Base-by-base conservation (phyloP, 2,113 vertebrate species). In the Anguilla rostrata region DNA sequence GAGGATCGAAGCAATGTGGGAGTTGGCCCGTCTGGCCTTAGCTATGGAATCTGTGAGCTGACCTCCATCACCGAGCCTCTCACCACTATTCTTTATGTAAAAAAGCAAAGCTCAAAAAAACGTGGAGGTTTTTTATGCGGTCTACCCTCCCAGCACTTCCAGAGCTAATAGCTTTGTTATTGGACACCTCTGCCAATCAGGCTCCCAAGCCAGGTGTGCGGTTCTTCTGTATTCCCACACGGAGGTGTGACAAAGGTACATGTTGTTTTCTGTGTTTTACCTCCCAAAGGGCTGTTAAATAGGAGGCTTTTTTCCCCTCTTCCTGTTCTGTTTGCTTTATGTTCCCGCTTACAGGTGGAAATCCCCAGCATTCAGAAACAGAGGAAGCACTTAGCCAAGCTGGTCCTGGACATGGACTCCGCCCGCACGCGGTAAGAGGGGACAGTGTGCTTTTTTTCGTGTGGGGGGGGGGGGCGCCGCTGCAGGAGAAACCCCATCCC, bases 351-450 rank as follows among this genome's bases (percentile, higher is more conserved):
- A 83, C 90, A 95, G 98, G 98, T 99, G 89, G 98, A 99, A 91
- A 99, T 99, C 87, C 98, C 98, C 0, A 99, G 99, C 85, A 99
- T 99, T 91, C 98, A 99, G 90, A 99, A 99, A 91, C 98, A 99
- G 93, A 97, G 98, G 92, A 99, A 99, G 92, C 98, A 99, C 90
- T 95, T 99, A 95, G 98, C 98, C 0, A 99, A 99, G 94, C 96
- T 99, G 1, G 98, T 99, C 83, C 92, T 99, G 93, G 98, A 99
- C 94, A 99, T 99, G 98, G 98, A 99, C 93, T 99, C 98, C 18
- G 97, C 98, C 79, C 96, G 97, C 86, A 97, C 98, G 0, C 96
- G 98, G 98, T 99, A 92, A 88, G 78, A 18, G 3, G 0, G 1
- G 2, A 75, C 83, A 53, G 41, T 46, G 49, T 39, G 57, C 8